phyloP scores from a whole-genome alignment of 2,888 invertebrate species.

The Lepidonotus clava region DNA sequence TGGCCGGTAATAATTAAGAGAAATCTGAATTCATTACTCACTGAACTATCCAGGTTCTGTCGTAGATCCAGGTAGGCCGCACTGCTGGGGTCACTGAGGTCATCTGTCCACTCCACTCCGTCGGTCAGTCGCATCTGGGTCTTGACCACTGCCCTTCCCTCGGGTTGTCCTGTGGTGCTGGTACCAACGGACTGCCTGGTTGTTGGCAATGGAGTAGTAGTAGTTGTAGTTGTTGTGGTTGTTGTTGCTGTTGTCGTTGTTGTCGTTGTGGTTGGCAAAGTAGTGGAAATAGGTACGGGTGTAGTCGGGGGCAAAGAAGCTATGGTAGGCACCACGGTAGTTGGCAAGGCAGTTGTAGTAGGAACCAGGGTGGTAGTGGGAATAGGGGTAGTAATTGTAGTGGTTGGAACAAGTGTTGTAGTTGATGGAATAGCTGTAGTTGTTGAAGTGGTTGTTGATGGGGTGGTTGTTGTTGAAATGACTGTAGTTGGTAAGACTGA shows the following conservation, averaged over 20 bases:
- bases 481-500: too few species aligned
- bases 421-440: not conserved
- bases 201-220: not conserved
- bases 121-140: constrained; percentile 8
- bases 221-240: not conserved
- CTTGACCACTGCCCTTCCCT: not conserved
- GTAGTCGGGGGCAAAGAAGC: not conserved
- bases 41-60: not conserved
- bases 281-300: not conserved
- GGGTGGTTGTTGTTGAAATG: not conserved
- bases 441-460: not conserved
- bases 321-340: not conserved
- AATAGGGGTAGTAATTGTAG: not conserved
- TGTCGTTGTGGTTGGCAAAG: not conserved
- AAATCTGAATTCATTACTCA: not conserved
- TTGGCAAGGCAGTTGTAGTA: not conserved
- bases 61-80: not conserved
- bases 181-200: not conserved
- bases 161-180: not conserved
- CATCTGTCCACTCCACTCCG: constrained; percentile 11
- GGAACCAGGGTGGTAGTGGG: not conserved
- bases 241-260: not conserved
- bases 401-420: not conserved
- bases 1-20: not conserved
- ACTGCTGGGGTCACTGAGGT: not conserved